These are phyloP conservation scores for Lichenostomus cassidix DNA, from an alignment of 2,113 vertebrate genomes.

Conservation along the genomic window DNA sequence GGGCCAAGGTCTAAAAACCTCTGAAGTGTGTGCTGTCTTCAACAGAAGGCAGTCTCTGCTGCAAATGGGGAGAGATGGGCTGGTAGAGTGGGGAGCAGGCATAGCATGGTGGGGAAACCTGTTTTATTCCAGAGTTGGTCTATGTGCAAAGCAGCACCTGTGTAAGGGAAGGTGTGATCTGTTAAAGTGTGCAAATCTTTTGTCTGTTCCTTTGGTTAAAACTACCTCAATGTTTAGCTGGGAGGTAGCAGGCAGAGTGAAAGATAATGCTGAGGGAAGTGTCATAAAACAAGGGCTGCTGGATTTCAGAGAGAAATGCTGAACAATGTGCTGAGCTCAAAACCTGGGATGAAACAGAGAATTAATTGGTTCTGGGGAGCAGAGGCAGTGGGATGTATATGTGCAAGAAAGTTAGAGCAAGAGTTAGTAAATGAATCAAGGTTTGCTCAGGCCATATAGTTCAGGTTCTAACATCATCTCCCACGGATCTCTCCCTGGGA, in stretches of 20 bases:
- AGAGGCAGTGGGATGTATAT: neutral
- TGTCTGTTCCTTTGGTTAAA: neutral
- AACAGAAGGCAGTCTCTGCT: neutral
- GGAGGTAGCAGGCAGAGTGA: neutral
- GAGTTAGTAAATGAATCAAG: neutral
- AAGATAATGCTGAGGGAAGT: neutral
- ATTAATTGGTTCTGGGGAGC: neutral
- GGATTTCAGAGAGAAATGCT: neutral
- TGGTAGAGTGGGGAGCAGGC: neutral
- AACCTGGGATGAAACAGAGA: neutral
- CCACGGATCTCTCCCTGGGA: neutral
- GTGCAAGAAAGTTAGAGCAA: neutral
- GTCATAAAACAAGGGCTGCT: neutral
- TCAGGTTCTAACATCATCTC: neutral
- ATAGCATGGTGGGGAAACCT: neutral
- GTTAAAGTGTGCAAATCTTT: neutral
- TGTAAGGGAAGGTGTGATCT: neutral
- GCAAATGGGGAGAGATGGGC: neutral
- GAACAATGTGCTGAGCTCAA: neutral
- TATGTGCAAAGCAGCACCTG: neutral
- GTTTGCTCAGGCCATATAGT: rapidly evolving
- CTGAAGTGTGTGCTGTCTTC: neutral
- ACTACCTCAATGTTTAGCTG: neutral
- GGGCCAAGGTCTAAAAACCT: neutral
- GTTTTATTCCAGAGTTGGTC: neutral